Conservation (phyloP, 2,113 vertebrate species). For the Entelurus aequoreus region DNA sequence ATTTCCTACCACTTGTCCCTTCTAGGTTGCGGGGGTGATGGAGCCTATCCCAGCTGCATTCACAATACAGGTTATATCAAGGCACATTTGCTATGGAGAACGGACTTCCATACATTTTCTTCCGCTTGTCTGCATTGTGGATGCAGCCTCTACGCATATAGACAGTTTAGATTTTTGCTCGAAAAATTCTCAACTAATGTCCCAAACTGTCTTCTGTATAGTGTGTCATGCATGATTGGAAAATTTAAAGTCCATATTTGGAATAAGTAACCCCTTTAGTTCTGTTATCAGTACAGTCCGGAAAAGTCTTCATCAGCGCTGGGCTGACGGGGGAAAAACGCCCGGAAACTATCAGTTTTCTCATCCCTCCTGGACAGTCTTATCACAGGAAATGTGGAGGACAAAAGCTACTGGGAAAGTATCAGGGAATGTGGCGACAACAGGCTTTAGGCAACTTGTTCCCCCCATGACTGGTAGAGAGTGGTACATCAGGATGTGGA, state of each 20-base stretch:
- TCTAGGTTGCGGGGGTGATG: too few relatives aligned
- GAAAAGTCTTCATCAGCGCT: constrained; percentile 35
- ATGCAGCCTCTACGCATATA: too few relatives aligned
- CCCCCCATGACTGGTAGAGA: constrained; percentile 54
- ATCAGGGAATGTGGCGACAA: constrained; percentile 14
- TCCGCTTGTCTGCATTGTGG: too few relatives aligned
- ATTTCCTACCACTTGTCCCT: too few relatives aligned
- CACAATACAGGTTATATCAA: too few relatives aligned
- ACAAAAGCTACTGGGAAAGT: constrained; percentile 48
- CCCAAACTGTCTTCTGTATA: constrained; percentile 17
- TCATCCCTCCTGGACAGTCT: constrained; percentile 24
- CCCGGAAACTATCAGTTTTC: constrained; percentile 47
- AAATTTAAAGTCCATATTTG: constrained; percentile 29
- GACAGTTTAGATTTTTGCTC: too few relatives aligned
- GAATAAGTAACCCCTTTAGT: constrained; percentile 22
- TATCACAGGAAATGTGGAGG: constrained; percentile 44
- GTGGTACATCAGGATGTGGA: constrained; percentile 53
- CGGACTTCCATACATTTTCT: too few relatives aligned
- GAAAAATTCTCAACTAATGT: too few relatives aligned
- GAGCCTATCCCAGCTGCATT: too few relatives aligned
- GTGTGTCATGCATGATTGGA: neutral
- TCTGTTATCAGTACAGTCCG: constrained; percentile 46
- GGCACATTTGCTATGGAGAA: too few relatives aligned
- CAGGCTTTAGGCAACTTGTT: constrained; percentile 23
- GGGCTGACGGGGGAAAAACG: constrained; percentile 26